These are phyloP conservation scores for Vespertilio murinus DNA, from an alignment of 2,797 vertebrate species.

Conservation along the genomic window DNA sequence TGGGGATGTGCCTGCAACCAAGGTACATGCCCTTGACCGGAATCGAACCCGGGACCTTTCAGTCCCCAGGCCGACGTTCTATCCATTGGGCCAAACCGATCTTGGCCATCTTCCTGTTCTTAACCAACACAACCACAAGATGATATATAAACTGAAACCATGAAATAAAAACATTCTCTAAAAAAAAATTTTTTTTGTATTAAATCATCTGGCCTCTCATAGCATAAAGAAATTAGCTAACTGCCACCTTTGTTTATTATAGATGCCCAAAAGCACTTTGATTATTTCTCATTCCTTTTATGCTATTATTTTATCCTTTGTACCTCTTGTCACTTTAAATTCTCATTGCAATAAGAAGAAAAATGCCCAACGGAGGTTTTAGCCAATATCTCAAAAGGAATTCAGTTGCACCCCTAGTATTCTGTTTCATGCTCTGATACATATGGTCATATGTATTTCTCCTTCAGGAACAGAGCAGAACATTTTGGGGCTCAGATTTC, in stretches of 20 bases:
- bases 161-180: conserved; percentile 32
- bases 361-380: neutral
- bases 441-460: neutral
- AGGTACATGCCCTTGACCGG: too few relatives aligned
- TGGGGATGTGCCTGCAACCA: too few relatives aligned
- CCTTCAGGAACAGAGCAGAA: conserved; percentile 8
- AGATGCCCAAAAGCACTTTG: neutral
- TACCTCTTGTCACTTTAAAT: neutral
- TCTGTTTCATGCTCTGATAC: conserved; percentile 8
- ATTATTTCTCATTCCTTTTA: conserved; percentile 1
- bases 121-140: neutral
- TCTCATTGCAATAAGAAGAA: conserved; percentile 8
- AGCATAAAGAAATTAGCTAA: neutral
- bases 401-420: neutral
- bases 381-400: neutral
- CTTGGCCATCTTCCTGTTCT: conserved; percentile 17
- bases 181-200: neutral
- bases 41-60: too few relatives aligned
- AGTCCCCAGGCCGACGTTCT: too few relatives aligned
- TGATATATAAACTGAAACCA: conserved; percentile 10
- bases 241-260: neutral
- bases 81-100: too few relatives aligned
- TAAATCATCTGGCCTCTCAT: neutral
- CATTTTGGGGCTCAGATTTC: neutral
- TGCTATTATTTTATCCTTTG: conserved; percentile 8